Conservation (phyloP, 2,888 invertebrate genomes). For the Drosophila sordidapex region DNA sequence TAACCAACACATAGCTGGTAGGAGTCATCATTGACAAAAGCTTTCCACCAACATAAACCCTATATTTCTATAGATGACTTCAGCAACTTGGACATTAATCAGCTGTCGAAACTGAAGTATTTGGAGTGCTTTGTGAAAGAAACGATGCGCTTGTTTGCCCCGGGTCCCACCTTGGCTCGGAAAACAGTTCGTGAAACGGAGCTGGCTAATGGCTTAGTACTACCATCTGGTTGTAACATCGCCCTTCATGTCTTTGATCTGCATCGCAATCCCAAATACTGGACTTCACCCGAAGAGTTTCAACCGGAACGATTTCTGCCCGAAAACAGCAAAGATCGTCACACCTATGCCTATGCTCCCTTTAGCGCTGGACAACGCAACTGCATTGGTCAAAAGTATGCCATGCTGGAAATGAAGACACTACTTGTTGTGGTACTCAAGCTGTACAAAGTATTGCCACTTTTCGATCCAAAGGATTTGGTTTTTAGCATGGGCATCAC, state of each 20-base stretch:
- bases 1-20: slow-evolving; percentile 66
- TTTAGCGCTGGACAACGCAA: slow-evolving; percentile 84
- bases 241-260: slow-evolving; percentile 73
- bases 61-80: slow-evolving; percentile 51
- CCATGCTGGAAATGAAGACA: slow-evolving; percentile 77
- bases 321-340: slow-evolving; percentile 84
- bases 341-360: slow-evolving; percentile 80
- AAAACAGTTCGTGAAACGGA: slow-evolving; percentile 82
- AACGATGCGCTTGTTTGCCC: slow-evolving; percentile 86
- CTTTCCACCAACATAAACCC: not conserved
- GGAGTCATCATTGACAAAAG: no score
- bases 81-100: slow-evolving; percentile 50
- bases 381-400: slow-evolving; percentile 82
- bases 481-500: slow-evolving; percentile 53
- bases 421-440: slow-evolving; percentile 68
- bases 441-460: slow-evolving; percentile 59
- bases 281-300: slow-evolving; percentile 74
- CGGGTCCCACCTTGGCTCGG: slow-evolving; percentile 87
- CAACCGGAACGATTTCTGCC: slow-evolving; percentile 83
- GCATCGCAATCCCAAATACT: slow-evolving; percentile 74
- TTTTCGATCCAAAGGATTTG: slow-evolving; percentile 45
- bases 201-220: slow-evolving; percentile 68
- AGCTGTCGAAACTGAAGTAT: slow-evolving; percentile 56
- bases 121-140: slow-evolving; percentile 70
- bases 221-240: slow-evolving; percentile 72